A percentile compares a stretch with the other conserved stretches of the same genome.
phyloP scores from a whole-genome alignment of 1,140 invertebrate genomes.

The Bombyx mandarina region DNA sequence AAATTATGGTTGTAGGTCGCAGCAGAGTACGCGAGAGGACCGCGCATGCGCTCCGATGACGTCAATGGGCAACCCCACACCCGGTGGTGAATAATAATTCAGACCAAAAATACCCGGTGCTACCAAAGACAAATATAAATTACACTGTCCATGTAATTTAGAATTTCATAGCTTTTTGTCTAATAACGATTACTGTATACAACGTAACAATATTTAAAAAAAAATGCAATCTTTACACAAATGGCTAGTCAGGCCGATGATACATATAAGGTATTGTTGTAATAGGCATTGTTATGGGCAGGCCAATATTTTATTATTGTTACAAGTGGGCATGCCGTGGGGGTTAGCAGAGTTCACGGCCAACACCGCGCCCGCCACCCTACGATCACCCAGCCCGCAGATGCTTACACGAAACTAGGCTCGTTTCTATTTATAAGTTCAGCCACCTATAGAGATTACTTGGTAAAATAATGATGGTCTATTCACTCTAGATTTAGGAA shows the following conservation, averaged over 20 bases:
- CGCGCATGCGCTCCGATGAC: conserved; percentile 57
- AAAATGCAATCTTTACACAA: too few species aligned
- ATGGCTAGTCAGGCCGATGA: neutral
- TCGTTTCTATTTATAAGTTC: conserved; percentile 23
- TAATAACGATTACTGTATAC: too few species aligned
- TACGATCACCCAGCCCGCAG: conserved; percentile 7
- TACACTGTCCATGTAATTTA: too few species aligned
- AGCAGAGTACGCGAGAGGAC: conserved; percentile 34
- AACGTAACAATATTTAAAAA: too few species aligned
- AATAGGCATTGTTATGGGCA: neutral
- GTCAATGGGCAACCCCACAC: conserved; percentile 36
- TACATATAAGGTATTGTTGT: too few species aligned
- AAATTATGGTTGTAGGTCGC: conserved; percentile 31
- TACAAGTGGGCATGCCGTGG: conserved; percentile 16
- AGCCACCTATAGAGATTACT: too few species aligned
- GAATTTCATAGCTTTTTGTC: too few species aligned
- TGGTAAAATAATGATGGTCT: too few species aligned
- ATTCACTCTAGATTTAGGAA: too few species aligned
- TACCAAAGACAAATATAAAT: too few species aligned
- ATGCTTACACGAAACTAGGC: conserved; percentile 8
- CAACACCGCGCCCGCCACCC: conserved; percentile 21
- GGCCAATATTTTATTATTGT: neutral
- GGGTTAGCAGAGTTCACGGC: conserved; percentile 60
- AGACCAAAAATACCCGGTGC: too few species aligned
- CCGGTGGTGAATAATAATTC: neutral